Base-by-base conservation (phyloP, 30 jellyfish, hydroid and myxozoan genomes). In the Hydra vulgaris region DNA sequence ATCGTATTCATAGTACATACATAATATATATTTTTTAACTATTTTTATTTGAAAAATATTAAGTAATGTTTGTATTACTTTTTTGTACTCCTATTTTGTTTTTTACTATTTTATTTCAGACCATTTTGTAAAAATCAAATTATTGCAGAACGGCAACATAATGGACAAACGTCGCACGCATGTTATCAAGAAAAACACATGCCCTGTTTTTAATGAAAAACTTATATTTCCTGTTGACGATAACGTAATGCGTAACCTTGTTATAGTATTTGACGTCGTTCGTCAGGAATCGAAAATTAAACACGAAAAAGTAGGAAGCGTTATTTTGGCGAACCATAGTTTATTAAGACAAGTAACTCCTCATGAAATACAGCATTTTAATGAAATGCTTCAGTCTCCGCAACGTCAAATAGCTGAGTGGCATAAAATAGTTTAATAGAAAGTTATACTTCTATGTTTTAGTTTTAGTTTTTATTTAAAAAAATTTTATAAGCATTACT, bases 151-250 rank as follows among this genome's bases (percentile, higher is more conserved):
- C 54, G 93, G 93, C 20, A 54, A 40, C 23, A 74, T 90, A 21
- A 74, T 83, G 72, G 97, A 90, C 82, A 90, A 90, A 74, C 89
- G 97, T 26, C 54, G 97, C 67, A 90, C 97, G 0, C 80, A 84
- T 25, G 88, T 90, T 54, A 84, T 78, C 19, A 90, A 90, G 78
- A 90, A 86, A 72, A 74, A 84, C 18, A 53, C 77, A n/a, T 78
- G 96, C 82, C 97, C 97, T n/a, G 95, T 81, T n/a, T 90, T 90
- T 87, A 90, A 90, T 56, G 97, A 90, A 54, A 85, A 78, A 53
- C 86, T 90, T 18, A 92, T 86, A 5, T 90, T 90, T 74, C 97
- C 97, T 17, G 92, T 85, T 17, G 96, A 89, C 67, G 88, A 81
- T 68, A 80, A 79, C 56, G 91, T 87, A 73, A 67, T 85, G 69